Conservation (phyloP, 2,113 vertebrate genomes). For the Piaya cayana region DNA sequence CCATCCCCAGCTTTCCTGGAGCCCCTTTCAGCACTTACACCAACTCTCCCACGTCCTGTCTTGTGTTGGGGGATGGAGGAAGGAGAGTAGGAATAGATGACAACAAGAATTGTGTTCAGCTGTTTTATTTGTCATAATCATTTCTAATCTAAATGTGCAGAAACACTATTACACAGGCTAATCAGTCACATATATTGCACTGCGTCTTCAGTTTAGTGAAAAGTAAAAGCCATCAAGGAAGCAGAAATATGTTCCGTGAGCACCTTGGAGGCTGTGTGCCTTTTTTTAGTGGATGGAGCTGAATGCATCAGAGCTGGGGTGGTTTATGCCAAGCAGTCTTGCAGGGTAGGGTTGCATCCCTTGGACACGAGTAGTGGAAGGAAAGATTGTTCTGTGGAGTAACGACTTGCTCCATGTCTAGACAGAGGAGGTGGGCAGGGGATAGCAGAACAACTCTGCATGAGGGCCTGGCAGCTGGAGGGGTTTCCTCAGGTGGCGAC, state of each 20-base stretch:
- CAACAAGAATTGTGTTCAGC: constrained; percentile 57
- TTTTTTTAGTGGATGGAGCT: neutral
- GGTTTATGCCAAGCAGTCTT: neutral
- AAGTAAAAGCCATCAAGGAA: constrained; percentile 60
- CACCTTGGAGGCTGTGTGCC: neutral
- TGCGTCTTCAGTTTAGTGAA: constrained; percentile 51
- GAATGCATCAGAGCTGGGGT: too few relatives aligned
- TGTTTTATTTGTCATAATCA: constrained; percentile 72
- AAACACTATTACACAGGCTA: constrained; percentile 55
- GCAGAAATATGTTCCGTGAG: constrained; percentile 50
- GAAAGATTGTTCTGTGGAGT: fast-evolving
- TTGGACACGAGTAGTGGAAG: neutral
- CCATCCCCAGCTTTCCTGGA: too few relatives aligned
- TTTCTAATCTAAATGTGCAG: constrained; percentile 70
- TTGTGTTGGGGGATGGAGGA: neutral
- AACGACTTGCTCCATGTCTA: neutral
- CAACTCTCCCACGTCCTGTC: fast-evolving
- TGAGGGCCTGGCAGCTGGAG: neutral
- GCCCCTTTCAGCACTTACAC: neutral
- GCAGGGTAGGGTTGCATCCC: neutral
- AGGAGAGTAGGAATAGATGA: constrained; percentile 17
- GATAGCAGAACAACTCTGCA: neutral
- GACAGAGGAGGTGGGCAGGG: neutral
- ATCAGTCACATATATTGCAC: constrained; percentile 69
- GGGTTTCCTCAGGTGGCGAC: neutral